A percentile compares a stretch with the other conserved stretches of the same genome.
These are phyloP conservation scores for Tigriopus japonicus DNA, from an alignment of 1,140 invertebrate genomes.

Conservation along the genomic window DNA sequence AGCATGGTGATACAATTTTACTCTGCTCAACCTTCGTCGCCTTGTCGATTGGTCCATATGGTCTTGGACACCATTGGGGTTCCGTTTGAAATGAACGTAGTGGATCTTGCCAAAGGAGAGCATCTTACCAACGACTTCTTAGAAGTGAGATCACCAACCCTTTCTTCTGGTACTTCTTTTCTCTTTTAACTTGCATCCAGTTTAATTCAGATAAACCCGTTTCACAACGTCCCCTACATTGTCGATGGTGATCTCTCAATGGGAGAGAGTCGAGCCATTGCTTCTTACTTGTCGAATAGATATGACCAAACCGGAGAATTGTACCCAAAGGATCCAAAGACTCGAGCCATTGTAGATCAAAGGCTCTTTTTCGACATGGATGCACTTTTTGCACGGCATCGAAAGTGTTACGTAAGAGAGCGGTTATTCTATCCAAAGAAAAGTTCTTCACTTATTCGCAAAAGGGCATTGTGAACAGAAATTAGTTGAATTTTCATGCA, in stretches of 20 bases:
- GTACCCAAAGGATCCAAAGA: not conserved
- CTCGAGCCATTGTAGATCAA: not conserved
- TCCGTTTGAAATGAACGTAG: not conserved
- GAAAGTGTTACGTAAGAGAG: too few species aligned
- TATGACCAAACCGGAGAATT: not conserved
- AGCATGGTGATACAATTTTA: not conserved
- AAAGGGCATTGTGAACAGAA: too few species aligned
- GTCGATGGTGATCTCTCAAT: not conserved
- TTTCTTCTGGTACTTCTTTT: not conserved
- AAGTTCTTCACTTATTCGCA: too few species aligned
- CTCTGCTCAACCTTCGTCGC: not conserved
- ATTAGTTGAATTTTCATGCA: too few species aligned
- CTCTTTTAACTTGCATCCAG: not conserved
- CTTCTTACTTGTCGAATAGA: not conserved
- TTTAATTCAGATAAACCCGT: not conserved
- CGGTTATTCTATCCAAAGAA: too few species aligned
- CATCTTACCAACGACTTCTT: not conserved
- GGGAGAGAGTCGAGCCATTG: not conserved
- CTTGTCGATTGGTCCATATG: not conserved
- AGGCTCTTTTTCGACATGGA: not conserved
- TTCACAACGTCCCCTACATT: not conserved
- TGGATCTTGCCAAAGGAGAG: not conserved
- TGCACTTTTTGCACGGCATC: not conserved
- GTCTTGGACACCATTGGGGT: slow-evolving; percentile 17
- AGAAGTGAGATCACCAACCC: not conserved